Evolutionary conservation across 2,888 invertebrate species (phyloP), one percentile per base, ranked within the genome.

Genomic region (Apodemia zela): DNA sequence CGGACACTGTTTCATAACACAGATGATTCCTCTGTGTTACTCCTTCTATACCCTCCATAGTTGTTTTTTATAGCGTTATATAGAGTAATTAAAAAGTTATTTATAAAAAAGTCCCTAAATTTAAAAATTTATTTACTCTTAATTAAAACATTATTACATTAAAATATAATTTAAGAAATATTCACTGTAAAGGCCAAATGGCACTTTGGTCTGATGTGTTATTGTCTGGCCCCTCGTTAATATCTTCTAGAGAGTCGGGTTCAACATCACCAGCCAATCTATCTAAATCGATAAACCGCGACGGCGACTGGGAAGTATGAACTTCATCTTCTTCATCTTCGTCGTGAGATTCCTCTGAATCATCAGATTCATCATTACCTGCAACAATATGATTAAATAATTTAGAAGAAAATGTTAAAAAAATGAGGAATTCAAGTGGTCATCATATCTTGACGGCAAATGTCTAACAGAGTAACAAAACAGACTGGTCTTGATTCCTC

Each of bases 301-400:
- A 73, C 6, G 90, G 87, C 2, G 92, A 86, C 68, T 90, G 89
- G 45, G 85, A 79, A 15, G 85, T 82, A 0, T 84, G 82, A 3
- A 89, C 81, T 65, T 93, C 93, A 65, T 93, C 93, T 67, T 93
- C 93, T 62, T 93, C 93, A 68, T 93, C 93, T 73, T 93, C 93
- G 79, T 93, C 93, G 71, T 93, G 93, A 54, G 93, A 91, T 67
- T 93, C 93, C 69, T 93, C 93, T 7, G 93, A 88, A 69, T 93
- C 93, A 72, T 93, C 93, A 59, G 93, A 92, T 74, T 93, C 93
- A 70, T 93, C 93, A 79, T 93, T 90, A 15, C 90, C 92, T 90
- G 69, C 8, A 73, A 75, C 11, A 51, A 58, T 42, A 58, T 45
- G 25, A 33, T 47, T 35, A 58, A 60, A 25, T 13, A 62, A 57